Percentiles rank a stretch among this genome's conserved stretches.
phyloP scores from a whole-genome alignment of 2,888 invertebrate species.

The Nemotelus pantherinus region DNA sequence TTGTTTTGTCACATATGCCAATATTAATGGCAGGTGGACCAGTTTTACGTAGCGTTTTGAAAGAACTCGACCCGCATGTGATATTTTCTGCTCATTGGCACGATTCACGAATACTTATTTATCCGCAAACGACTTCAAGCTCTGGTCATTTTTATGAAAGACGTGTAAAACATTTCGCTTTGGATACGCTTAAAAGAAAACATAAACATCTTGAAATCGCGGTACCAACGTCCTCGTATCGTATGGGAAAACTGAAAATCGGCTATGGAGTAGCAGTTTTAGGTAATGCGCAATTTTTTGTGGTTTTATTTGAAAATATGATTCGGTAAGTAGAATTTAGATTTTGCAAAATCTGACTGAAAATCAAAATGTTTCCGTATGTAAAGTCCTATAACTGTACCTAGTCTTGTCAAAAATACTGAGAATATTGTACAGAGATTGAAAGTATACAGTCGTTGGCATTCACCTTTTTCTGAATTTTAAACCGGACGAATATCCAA shows the following conservation, averaged over 20 bases:
- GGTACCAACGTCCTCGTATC: slow-evolving; percentile 94
- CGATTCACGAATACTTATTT: slow-evolving; percentile 63
- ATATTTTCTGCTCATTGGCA: slow-evolving; percentile 78
- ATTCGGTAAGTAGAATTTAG: no score
- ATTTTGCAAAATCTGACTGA: no score
- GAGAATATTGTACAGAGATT: no score
- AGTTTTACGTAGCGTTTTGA: slow-evolving; percentile 67
- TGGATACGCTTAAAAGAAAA: slow-evolving; percentile 57
- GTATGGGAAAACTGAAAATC: slow-evolving; percentile 90
- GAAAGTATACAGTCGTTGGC: no score
- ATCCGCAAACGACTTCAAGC: slow-evolving; percentile 58
- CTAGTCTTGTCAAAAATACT: no score
- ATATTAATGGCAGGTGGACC: slow-evolving; percentile 64
- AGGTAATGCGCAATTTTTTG: slow-evolving; percentile 66
- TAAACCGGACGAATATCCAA: no score
- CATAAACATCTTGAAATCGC: slow-evolving; percentile 77
- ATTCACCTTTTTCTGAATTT: no score
- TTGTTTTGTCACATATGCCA: slow-evolving; percentile 81
- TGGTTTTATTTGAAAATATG: no score
- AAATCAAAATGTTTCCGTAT: no score
- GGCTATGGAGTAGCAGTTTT: slow-evolving; percentile 87
- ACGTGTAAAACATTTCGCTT: slow-evolving; percentile 56
- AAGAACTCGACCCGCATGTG: slow-evolving; percentile 73
- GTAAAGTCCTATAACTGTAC: no score
- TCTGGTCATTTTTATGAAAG: slow-evolving; percentile 59